Percentiles rank a stretch among this genome's conserved stretches.
phyloP scores from a whole-genome alignment of 1,140 invertebrate genomes.

The Papilio helenus region DNA sequence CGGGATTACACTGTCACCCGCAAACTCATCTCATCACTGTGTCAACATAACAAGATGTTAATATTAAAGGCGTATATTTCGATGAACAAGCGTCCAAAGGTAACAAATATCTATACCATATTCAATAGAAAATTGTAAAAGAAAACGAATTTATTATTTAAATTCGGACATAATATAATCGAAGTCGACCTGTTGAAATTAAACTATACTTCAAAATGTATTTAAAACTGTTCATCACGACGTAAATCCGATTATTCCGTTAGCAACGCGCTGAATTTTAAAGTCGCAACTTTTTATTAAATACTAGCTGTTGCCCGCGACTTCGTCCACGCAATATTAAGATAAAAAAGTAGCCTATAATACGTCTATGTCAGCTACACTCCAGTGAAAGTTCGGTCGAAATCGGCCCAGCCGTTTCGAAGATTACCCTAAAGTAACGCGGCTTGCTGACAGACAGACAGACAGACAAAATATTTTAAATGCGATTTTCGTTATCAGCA shows the following conservation, averaged over 20 bases:
- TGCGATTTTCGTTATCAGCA: too few relatives aligned
- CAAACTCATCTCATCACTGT: constrained; percentile 13
- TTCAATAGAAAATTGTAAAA: background rate
- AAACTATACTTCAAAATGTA: background rate
- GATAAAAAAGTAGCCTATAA: too few relatives aligned
- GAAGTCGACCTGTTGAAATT: background rate
- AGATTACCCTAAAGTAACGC: too few relatives aligned
- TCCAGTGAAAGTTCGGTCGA: too few relatives aligned
- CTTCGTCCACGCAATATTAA: too few relatives aligned
- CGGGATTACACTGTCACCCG: constrained; percentile 17
- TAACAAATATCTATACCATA: background rate
- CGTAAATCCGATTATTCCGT: constrained; percentile 6
- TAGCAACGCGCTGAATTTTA: background rate
- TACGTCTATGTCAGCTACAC: too few relatives aligned
- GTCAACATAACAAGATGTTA: constrained; percentile 6
- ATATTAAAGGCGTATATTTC: constrained; percentile 8
- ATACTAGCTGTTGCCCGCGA: too few relatives aligned
- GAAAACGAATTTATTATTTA: background rate
- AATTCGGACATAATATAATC: background rate
- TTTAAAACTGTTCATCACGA: constrained; percentile 6
- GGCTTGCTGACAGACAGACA: too few relatives aligned
- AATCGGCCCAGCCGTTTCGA: too few relatives aligned
- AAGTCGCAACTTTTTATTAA: background rate
- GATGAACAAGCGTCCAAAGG: background rate
- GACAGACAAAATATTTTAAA: too few relatives aligned